Conservation (phyloP, 2,797 vertebrate genomes). For the Glyptemys insculpta region DNA sequence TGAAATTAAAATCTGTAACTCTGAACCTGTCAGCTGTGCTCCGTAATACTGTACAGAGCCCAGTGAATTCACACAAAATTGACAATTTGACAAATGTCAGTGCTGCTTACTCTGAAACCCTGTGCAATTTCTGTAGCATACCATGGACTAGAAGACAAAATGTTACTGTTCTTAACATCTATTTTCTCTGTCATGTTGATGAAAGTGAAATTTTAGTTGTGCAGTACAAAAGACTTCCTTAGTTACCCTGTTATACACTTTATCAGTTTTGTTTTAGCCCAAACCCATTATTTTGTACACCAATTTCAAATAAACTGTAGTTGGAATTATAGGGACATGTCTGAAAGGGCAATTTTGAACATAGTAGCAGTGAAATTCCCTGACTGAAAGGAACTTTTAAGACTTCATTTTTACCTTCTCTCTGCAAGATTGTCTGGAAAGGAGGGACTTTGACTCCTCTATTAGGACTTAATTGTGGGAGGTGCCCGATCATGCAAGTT, state of each 20-base stretch:
- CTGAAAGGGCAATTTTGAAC: background rate
- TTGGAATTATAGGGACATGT: background rate
- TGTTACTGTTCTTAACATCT: background rate
- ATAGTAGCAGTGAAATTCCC: background rate
- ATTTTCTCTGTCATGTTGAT: background rate
- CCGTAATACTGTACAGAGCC: background rate
- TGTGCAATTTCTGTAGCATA: background rate
- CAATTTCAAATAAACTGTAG: background rate
- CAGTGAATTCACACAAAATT: background rate
- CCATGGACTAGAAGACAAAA: background rate
- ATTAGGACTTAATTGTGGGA: background rate
- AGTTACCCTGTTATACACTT: background rate
- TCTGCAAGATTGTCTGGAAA: background rate
- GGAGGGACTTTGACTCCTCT: background rate
- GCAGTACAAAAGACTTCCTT: background rate
- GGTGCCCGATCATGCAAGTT: background rate
- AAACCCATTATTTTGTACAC: background rate
- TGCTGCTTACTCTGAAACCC: background rate
- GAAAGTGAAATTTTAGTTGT: fast-evolving
- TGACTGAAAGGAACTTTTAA: background rate
- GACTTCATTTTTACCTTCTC: background rate
- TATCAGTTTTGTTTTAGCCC: background rate
- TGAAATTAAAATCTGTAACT: background rate
- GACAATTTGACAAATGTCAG: slow-evolving; percentile 20
- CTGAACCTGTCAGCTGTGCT: background rate